Evolutionary conservation across 2,113 vertebrate species (phyloP), one percentile per base, ranked within the genome.

Genomic region (Candoia aspera): DNA sequence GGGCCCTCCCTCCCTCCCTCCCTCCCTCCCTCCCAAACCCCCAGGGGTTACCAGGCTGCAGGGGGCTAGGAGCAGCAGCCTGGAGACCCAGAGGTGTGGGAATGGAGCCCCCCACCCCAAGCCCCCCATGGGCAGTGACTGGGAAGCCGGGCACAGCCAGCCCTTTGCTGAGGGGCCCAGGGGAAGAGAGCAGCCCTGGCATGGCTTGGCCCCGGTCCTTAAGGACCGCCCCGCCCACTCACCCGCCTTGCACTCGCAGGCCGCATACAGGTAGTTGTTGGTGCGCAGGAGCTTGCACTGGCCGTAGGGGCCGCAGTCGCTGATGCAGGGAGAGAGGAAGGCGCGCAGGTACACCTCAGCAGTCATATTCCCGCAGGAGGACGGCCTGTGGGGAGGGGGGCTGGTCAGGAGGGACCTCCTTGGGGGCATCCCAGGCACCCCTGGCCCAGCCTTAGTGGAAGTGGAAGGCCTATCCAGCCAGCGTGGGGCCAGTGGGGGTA

Each of bases 181-280:
- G 24, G 62, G 62, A 1, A 15, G 53, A 58, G 54, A 8, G 6
- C 37, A 4, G 10, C 23, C 21, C 2, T 8, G 21, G 88, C 37
- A 1, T 9, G 15, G 53, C 6, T 8, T 4, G 13, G 1, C 37
- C 23, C 19, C 12, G 29, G 9, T 26, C 29, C 29, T 2, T 1
- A 3, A 11, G 26, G 12, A 11, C 68, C 6, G 1, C 6, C 29
- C 1, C 21, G 53, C 24, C 84, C 60, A 53, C 97, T 98, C 95
- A 99, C 99, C 99, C 94, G 99, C 99, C 98, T 99, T 99, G 98
- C 99, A 99, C 97, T 99, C 99, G 95, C 99, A 99, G 64, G 99
- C 99, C 0, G 99, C 99, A 0, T 99, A 99, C 94, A 99, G 97
- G 96, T 99, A 99, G 97, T 99, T 99, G 97, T 99, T 99, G 91